phyloP scores from a whole-genome alignment of 2,113 vertebrate genomes.

The Chionodraco myersi region DNA sequence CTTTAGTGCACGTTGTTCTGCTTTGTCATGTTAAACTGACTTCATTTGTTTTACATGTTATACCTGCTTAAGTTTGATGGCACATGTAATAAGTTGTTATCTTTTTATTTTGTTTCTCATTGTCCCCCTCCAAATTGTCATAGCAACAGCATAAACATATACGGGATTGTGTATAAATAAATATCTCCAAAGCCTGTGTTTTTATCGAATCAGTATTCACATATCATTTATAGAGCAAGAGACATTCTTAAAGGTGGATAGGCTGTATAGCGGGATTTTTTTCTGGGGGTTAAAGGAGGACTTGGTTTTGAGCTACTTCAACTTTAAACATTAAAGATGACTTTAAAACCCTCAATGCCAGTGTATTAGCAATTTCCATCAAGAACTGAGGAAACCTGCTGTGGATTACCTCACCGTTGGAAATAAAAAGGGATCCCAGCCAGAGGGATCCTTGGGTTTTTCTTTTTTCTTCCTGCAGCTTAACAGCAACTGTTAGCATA shows the following conservation, averaged over 20 bases:
- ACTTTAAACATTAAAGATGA: background rate
- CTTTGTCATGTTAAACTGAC: conserved; percentile 12
- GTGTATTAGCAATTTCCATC: no score
- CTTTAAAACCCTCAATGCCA: background rate
- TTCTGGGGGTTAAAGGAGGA: background rate
- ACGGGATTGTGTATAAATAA: background rate
- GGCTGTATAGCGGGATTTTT: background rate
- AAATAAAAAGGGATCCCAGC: background rate
- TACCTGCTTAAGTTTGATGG: background rate
- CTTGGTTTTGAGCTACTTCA: background rate
- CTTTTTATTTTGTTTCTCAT: background rate
- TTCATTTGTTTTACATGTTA: conserved; percentile 9
- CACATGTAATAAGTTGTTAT: background rate
- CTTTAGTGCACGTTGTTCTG: conserved; percentile 27
- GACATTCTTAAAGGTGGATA: background rate
- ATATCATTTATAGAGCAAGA: background rate
- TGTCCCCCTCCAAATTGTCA: background rate
- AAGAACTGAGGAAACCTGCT: background rate
- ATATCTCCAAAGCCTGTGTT: background rate
- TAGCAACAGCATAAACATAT: background rate
- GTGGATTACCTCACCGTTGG: background rate
- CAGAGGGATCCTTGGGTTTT: background rate
- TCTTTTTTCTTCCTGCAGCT: background rate
- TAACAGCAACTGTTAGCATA: conserved; percentile 1
- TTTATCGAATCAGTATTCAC: background rate